A percentile compares a stretch with the other conserved stretches of the same genome.
Conservation (phyloP, 1,140 invertebrate species). For the Atta cephalotes region DNA sequence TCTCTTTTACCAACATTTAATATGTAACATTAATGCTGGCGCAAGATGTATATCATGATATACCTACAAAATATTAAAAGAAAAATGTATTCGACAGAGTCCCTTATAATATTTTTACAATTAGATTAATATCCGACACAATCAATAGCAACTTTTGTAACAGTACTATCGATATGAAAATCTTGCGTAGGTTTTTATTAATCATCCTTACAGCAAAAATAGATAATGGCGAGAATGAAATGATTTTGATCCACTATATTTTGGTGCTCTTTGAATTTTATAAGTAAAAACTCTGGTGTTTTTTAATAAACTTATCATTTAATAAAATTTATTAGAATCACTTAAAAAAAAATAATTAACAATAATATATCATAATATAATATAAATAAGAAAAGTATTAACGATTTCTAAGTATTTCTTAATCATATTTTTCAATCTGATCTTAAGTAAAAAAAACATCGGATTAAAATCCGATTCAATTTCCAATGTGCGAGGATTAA, state of each 20-base stretch:
- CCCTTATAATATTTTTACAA: background rate
- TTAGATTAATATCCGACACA: slow-evolving; percentile 19
- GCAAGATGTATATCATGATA: background rate
- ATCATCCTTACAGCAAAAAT: background rate
- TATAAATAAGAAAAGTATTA: background rate
- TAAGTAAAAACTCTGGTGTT: background rate
- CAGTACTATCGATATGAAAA: background rate
- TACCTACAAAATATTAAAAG: slow-evolving; percentile 1
- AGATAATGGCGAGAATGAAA: background rate
- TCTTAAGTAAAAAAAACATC: background rate
- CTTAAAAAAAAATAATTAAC: background rate
- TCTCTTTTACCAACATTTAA: background rate
- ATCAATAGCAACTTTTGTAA: background rate
- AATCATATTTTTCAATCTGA: background rate
- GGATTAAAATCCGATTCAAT: background rate
- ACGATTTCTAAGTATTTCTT: background rate
- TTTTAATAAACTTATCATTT: background rate
- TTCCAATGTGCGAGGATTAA: background rate
- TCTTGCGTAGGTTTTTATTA: background rate
- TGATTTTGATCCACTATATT: background rate
- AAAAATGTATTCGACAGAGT: background rate
- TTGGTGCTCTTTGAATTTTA: background rate
- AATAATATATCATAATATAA: background rate
- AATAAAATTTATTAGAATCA: background rate
- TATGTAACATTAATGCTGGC: background rate